phyloP scores from a whole-genome alignment of 2,113 vertebrate genomes.

The Gasterosteus aculeatus region DNA sequence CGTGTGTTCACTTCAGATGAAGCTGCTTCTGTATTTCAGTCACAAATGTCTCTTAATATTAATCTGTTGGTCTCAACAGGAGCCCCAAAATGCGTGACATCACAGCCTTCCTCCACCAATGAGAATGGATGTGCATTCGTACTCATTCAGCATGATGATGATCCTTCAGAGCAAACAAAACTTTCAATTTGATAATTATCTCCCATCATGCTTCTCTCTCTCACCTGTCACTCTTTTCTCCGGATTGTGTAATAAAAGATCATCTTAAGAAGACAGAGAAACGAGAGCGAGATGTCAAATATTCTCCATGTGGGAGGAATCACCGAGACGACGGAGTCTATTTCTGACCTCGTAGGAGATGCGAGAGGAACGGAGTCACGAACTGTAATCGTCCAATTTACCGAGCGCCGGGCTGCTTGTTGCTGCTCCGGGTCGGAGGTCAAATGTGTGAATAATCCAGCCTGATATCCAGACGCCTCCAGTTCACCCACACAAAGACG shows the following conservation, averaged over 20 bases:
- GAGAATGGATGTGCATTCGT: neutral
- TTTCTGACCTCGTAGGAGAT: constrained; percentile 60
- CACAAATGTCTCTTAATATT: too few relatives aligned
- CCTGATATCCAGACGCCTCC: constrained; percentile 50
- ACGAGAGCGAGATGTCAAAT: constrained; percentile 59
- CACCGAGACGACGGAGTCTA: constrained; percentile 30
- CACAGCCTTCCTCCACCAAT: too few relatives aligned
- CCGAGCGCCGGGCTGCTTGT: constrained; percentile 40
- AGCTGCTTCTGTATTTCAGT: too few relatives aligned
- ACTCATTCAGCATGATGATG: neutral
- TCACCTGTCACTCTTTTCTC: constrained; percentile 14
- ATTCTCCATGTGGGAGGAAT: constrained; percentile 19
- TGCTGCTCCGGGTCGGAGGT: constrained; percentile 59
- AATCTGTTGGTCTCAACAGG: too few relatives aligned
- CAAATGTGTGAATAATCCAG: constrained; percentile 65
- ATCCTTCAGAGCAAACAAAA: constrained; percentile 24
- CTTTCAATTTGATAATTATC: constrained; percentile 11
- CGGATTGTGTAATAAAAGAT: constrained; percentile 15
- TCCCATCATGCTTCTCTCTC: neutral
- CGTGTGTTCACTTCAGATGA: neutral
- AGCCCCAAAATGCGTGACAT: too few relatives aligned
- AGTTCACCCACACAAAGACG: neutral
- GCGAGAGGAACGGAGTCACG: constrained; percentile 53
- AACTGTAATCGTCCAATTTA: constrained; percentile 67
- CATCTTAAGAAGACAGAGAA: constrained; percentile 10